Evolutionary conservation across 2,113 vertebrate genomes (phyloP).

Genomic region (Pterocles orientalis): DNA sequence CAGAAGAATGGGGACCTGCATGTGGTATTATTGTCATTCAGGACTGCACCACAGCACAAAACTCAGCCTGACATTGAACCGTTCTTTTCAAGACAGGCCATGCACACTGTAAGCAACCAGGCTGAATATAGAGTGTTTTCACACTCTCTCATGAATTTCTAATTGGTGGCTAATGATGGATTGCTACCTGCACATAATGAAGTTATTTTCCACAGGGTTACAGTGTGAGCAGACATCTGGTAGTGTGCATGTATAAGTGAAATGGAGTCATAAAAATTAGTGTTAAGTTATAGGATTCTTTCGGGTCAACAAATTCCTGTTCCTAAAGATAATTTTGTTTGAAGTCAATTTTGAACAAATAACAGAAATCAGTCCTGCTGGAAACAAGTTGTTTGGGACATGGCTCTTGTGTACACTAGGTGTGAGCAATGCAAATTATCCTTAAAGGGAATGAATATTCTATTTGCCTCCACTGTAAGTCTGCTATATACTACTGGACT

Average conservation of each 20-base stretch:
- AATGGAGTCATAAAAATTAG: slow-evolving; percentile 21
- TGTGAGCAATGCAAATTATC: not conserved
- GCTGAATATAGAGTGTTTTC: not conserved
- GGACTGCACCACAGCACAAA: not conserved
- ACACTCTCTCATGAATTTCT: slow-evolving; percentile 35
- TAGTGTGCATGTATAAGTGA: slow-evolving; percentile 7
- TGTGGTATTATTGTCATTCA: not conserved
- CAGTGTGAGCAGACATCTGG: slow-evolving; percentile 7
- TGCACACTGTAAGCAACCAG: not conserved
- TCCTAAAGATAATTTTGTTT: slow-evolving; percentile 3
- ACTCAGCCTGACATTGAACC: not conserved
- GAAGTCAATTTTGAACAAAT: slow-evolving; percentile 40
- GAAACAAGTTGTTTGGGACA: not conserved
- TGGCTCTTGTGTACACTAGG: not conserved
- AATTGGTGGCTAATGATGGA: slow-evolving; percentile 45
- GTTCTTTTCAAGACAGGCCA: not conserved
- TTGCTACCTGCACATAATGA: not conserved
- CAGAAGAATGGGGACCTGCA: not conserved
- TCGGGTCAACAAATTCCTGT: not conserved
- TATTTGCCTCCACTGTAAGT: not conserved
- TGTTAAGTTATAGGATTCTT: not conserved
- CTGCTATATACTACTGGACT: not conserved
- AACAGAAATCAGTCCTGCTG: not conserved
- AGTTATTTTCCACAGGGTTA: slow-evolving; percentile 29
- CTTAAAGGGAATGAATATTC: not conserved